Conservation (phyloP, 2,113 vertebrate genomes). For the Lasiurus borealis region DNA sequence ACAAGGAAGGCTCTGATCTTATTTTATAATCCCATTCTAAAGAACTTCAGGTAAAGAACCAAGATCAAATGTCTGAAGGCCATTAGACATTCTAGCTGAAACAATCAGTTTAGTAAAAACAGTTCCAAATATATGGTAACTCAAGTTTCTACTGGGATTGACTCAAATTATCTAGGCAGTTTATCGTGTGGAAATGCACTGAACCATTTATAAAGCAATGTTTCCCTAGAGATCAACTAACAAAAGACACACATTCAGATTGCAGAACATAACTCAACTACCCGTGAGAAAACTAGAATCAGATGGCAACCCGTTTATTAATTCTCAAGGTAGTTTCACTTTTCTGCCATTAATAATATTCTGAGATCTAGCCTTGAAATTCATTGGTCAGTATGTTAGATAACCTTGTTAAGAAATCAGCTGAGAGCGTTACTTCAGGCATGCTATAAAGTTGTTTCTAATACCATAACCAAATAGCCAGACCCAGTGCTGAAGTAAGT, state of each 20-base stretch:
- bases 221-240: background rate
- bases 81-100: conserved; percentile 49
- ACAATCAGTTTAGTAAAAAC: conserved; percentile 2
- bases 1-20: conserved; percentile 1
- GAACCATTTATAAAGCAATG: background rate
- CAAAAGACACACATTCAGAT: background rate
- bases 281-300: conserved; percentile 13
- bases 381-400: background rate
- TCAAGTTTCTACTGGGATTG: background rate
- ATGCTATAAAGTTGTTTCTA: conserved; percentile 43
- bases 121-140: conserved; percentile 19
- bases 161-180: background rate
- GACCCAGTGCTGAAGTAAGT: conserved; percentile 27
- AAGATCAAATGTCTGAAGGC: conserved; percentile 14
- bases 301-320: background rate
- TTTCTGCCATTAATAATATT: conserved; percentile 30
- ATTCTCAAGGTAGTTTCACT: conserved; percentile 1
- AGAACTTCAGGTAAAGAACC: background rate
- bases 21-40: conserved; percentile 17
- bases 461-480: conserved; percentile 42
- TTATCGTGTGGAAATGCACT: background rate
- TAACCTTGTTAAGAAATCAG: conserved; percentile 11
- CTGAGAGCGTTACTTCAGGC: background rate
- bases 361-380: conserved; percentile 37
- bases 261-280: background rate